phyloP scores from a whole-genome alignment of 2,797 vertebrate species.

The Bradypodion ventrale region DNA sequence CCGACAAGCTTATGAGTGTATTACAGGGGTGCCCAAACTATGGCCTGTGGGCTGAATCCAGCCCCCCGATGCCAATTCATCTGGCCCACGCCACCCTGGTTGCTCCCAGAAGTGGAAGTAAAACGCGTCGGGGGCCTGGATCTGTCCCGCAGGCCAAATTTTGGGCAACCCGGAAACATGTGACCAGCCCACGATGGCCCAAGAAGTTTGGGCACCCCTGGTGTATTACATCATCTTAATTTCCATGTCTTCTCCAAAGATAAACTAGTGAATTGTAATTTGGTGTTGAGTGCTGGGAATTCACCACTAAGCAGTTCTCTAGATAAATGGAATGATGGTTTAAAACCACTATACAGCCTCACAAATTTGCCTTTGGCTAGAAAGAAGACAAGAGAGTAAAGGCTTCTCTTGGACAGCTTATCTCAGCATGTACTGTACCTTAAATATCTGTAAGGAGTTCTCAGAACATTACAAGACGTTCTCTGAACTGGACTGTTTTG shows the following conservation, averaged over 20 bases:
- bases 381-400: background rate
- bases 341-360: background rate
- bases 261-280: background rate
- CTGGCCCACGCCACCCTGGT: too few species aligned
- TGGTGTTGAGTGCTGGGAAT: background rate
- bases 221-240: background rate
- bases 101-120: too few species aligned
- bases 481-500: background rate
- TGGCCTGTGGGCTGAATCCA: too few species aligned
- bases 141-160: too few species aligned
- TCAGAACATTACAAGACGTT: background rate
- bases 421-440: background rate
- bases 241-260: background rate
- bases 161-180: too few species aligned
- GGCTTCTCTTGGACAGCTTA: background rate
- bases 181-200: too few species aligned
- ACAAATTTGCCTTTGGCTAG: background rate
- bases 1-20: too few species aligned
- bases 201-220: too few species aligned
- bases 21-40: too few species aligned
- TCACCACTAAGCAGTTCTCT: background rate
- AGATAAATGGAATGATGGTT: background rate
- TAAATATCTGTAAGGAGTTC: background rate
- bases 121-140: too few species aligned
- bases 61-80: too few species aligned